Evolutionary conservation across 2,888 invertebrate species (phyloP).

Genomic region (Crematogaster levior): DNA sequence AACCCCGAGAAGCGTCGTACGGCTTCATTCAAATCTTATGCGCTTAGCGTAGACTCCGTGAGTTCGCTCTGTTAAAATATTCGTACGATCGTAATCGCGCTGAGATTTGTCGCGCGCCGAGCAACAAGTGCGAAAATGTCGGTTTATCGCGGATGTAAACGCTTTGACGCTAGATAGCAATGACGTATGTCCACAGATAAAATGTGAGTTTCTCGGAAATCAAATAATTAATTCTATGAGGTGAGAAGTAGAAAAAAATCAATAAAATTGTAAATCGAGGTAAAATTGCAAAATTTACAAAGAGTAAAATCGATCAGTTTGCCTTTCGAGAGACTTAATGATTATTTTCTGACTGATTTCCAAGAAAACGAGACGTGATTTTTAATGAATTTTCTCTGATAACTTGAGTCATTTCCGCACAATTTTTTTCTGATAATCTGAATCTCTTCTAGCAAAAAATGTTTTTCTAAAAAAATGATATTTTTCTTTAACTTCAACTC

Average conservation of each 20-base stretch:
- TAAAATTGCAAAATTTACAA: background rate
- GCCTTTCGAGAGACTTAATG: background rate
- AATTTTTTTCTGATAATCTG: background rate
- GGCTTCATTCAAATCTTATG: background rate
- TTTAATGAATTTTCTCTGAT: background rate
- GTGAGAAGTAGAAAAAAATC: too few species aligned
- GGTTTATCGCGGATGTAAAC: background rate
- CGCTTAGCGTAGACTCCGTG: background rate
- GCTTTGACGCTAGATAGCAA: background rate
- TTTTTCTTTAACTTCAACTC: background rate
- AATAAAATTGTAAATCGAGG: too few species aligned
- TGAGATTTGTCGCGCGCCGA: constrained; percentile 10
- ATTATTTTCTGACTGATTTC: background rate
- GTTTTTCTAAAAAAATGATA: background rate
- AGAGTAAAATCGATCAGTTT: background rate
- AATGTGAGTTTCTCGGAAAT: background rate
- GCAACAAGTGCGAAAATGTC: constrained; percentile 28
- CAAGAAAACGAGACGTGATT: background rate
- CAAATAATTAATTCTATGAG: background rate
- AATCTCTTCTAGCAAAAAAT: too few species aligned
- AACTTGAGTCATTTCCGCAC: background rate
- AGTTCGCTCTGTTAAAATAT: constrained; percentile 6
- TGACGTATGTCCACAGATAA: background rate
- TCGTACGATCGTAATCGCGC: background rate
- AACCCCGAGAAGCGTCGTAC: background rate